These are phyloP conservation scores for Kradibia gibbosae DNA, from an alignment of 1,140 invertebrate genomes.

Conservation along the genomic window DNA sequence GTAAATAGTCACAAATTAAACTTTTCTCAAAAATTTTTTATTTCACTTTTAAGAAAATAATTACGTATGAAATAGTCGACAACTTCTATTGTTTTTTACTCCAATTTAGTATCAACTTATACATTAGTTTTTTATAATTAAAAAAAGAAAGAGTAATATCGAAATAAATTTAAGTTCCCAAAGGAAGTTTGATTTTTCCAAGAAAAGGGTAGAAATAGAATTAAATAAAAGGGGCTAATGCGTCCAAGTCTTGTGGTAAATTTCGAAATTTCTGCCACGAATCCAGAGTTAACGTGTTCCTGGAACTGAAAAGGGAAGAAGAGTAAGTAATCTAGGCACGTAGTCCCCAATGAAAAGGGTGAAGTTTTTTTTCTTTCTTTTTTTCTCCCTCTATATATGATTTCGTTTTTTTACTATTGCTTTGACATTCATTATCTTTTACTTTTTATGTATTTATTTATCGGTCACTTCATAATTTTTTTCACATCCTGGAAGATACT, in stretches of 20 bases:
- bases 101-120: not conserved
- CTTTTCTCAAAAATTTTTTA: too few relatives aligned
- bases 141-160: not conserved
- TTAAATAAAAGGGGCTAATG: conserved; percentile 44
- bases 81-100: too few relatives aligned
- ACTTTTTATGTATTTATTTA: conserved; percentile 37
- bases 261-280: conserved; percentile 52
- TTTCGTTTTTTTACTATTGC: conserved; percentile 46
- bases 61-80: too few relatives aligned
- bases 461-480: conserved; percentile 25
- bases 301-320: conserved; percentile 40
- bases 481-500: not conserved
- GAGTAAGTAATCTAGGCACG: conserved; percentile 52
- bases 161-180: conserved; percentile 33
- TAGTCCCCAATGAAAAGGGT: conserved; percentile 55
- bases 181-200: conserved; percentile 43
- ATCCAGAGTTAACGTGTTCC: conserved; percentile 50
- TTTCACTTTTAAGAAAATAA: too few relatives aligned
- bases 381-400: conserved; percentile 3
- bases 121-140: not conserved
- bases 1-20: too few relatives aligned
- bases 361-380: conserved; percentile 14
- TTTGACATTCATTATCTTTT: conserved; percentile 29
- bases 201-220: conserved; percentile 29
- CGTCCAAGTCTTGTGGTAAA: conserved; percentile 47